phyloP scores from a whole-genome alignment of 2,113 vertebrate species.

The Trogon melanurus region DNA sequence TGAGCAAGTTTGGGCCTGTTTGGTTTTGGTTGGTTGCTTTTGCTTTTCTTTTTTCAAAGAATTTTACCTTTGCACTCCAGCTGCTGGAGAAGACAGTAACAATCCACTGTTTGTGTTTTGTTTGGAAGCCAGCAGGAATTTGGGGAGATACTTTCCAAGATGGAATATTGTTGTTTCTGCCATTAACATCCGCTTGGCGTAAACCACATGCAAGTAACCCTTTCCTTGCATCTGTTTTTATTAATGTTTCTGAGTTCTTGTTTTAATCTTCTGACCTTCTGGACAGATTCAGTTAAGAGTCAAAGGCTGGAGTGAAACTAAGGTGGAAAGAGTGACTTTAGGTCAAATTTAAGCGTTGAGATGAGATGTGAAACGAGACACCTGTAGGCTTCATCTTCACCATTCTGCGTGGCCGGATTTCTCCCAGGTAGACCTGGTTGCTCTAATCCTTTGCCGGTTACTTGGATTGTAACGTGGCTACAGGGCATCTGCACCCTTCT shows the following conservation, averaged over 20 bases:
- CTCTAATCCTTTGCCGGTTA: neutral
- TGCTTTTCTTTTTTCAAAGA: neutral
- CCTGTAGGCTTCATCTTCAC: neutral
- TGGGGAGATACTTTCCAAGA: neutral
- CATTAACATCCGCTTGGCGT: neutral
- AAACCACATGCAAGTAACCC: neutral
- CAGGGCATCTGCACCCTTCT: neutral
- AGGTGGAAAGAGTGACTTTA: neutral
- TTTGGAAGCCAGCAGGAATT: neutral
- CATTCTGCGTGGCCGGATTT: neutral
- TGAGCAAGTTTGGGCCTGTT: neutral
- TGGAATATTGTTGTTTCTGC: neutral
- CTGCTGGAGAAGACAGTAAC: neutral
- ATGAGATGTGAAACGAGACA: neutral
- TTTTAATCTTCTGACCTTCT: neutral
- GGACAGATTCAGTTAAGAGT: neutral
- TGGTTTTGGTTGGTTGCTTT: neutral
- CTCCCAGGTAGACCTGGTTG: neutral
- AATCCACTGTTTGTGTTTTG: neutral
- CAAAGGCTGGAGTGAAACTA: neutral
- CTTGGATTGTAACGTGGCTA: neutral
- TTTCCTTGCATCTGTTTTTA: neutral
- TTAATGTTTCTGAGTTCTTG: neutral
- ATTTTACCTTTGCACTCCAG: neutral
- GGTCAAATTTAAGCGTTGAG: neutral